Evolutionary conservation across 1,140 invertebrate genomes (phyloP), one percentile per base, ranked within the genome.

Genomic region (Cylas formicarius): DNA sequence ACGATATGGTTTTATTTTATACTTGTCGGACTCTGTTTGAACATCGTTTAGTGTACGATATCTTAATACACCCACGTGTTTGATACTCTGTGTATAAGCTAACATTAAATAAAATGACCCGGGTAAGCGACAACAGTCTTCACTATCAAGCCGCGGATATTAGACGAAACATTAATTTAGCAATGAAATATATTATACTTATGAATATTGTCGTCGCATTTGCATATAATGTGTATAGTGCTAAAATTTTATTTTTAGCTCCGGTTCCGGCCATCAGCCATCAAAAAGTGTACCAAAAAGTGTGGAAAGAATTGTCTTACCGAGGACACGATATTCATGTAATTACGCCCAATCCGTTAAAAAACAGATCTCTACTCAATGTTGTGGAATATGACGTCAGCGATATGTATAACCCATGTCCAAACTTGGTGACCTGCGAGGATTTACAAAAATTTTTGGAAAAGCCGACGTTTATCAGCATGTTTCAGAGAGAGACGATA

Each of bases 211-310:
- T n/a, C n/a, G n/a, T n/a, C n/a, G n/a, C n/a, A n/a, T n/a, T n/a
- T n/a, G n/a, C n/a, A n/a, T n/a, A n/a, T n/a, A n/a, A n/a, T n/a
- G 37, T 41, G 11, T 21, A n/a, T 16, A 10, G 42, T 27, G 61
- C 64, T 31, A 65, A 55, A 42, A 77, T 80, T 28, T 55, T 80
- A 13, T 67, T 62, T 2, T 50, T 73, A 0, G 58, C 71, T 38
- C 57, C 71, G 2, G 57, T 59, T 6, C 63, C 72, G 0, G 69
- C 72, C 0, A 60, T 69, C 27, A 78, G 75, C 45, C 76, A 79
- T 54, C 74, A 75, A 57, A 59, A 73, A 9, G 64, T 73, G 1
- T 72, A 67, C 38, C 61, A 42, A 36, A 56, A 49, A 21, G 40
- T 68, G 47, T 65, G 58, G 42, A 57, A 21, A n/a, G 47, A 42